A percentile compares a stretch with the other conserved stretches of the same genome.
Evolutionary conservation across 2,113 vertebrate genomes (phyloP).

Genomic region (Acrocephalus kingi): DNA sequence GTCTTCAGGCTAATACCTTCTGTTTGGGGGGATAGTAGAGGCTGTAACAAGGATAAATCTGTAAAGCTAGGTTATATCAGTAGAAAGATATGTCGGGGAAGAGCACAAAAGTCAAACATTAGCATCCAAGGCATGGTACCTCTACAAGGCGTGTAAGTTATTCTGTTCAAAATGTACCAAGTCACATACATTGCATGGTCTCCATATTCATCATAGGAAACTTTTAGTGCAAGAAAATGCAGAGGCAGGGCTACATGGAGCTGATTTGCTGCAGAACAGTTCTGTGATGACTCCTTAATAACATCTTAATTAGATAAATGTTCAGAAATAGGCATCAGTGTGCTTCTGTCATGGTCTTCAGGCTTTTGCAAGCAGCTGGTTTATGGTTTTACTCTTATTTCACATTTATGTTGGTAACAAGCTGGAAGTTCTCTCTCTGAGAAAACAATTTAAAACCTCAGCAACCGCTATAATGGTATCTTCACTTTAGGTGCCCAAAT

Average conservation of each 20-base stretch:
- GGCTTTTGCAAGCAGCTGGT: background rate
- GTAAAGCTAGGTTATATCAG: background rate
- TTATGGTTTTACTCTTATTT: conserved; percentile 1
- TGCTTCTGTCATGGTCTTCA: background rate
- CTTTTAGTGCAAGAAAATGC: background rate
- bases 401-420: background rate
- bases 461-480: background rate
- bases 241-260: background rate
- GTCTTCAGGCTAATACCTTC: background rate
- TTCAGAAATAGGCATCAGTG: background rate
- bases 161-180: background rate
- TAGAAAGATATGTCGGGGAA: background rate
- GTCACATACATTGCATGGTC: background rate
- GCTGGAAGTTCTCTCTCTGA: background rate
- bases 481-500: background rate
- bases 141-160: background rate
- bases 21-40: background rate
- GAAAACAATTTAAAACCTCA: background rate
- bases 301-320: background rate
- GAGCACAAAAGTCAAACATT: background rate
- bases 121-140: background rate
- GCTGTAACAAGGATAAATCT: background rate
- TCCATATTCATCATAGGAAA: background rate
- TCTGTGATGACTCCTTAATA: background rate
- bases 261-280: background rate